Percentiles rank a stretch among this genome's conserved stretches.
Evolutionary conservation across 2,113 vertebrate species (phyloP).

Genomic region (Hippopotamus amphibius): DNA sequence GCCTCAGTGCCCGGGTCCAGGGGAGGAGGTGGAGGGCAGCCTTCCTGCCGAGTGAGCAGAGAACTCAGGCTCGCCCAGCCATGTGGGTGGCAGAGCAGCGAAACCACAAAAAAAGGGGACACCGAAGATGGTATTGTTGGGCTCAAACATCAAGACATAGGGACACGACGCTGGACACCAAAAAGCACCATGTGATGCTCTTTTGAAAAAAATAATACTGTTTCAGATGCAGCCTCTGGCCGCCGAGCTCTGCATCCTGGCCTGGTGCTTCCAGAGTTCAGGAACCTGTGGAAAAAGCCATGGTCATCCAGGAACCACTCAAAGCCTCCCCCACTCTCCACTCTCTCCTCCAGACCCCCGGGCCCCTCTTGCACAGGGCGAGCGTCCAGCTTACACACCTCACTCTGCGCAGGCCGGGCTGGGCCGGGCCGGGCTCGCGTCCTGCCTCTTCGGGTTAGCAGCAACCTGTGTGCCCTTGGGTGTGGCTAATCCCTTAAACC

Average conservation of each 20-base stretch:
- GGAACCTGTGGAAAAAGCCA: background rate
- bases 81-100: background rate
- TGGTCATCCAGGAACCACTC: background rate
- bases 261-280: background rate
- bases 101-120: background rate
- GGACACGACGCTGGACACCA: background rate
- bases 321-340: fast-evolving
- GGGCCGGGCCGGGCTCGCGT: background rate
- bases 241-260: background rate
- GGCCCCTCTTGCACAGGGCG: fast-evolving
- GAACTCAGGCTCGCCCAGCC: background rate
- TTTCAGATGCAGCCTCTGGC: background rate
- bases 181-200: background rate
- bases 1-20: fast-evolving
- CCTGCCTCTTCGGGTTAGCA: background rate
- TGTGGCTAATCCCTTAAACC: slow-evolving; percentile 9
- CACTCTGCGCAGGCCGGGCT: too few relatives aligned
- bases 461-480: background rate
- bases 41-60: background rate
- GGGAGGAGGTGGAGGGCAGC: fast-evolving
- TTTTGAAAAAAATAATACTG: background rate
- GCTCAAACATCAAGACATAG: background rate
- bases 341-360: background rate
- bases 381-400: too few relatives aligned
- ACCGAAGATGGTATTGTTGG: background rate